A percentile compares a stretch with the other conserved stretches of the same genome.
Evolutionary conservation across 2,888 invertebrate species (phyloP).

Genomic region (Volucella inflata): DNA sequence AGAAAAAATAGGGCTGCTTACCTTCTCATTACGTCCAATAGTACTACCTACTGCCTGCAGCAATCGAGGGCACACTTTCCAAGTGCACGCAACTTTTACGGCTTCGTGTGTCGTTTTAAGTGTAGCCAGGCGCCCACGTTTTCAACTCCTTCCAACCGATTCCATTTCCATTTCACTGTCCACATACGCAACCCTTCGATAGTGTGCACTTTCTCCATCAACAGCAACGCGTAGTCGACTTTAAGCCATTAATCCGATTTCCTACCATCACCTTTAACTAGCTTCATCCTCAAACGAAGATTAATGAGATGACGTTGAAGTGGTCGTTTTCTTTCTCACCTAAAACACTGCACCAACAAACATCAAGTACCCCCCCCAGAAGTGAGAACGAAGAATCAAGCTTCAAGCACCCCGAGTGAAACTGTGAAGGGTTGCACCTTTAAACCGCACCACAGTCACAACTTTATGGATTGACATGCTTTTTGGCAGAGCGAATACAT

Average conservation of each 20-base stretch:
- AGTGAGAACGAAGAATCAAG: too few species aligned
- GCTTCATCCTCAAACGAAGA: conserved; percentile 68
- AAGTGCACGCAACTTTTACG: conserved; percentile 67
- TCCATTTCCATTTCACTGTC: too few species aligned
- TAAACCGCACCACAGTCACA: conserved; percentile 10
- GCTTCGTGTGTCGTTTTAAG: conserved; percentile 67
- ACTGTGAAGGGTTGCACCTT: conserved; percentile 5
- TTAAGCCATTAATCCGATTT: conserved; percentile 75
- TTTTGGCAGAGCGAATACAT: neutral
- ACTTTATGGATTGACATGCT: conserved; percentile 15
- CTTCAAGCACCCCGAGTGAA: too few species aligned
- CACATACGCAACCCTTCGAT: conserved; percentile 2
- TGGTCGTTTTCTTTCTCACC: conserved; percentile 62
- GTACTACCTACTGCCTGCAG: neutral
- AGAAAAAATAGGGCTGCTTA: too few species aligned
- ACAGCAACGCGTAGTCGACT: conserved; percentile 35
- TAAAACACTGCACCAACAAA: conserved; percentile 28
- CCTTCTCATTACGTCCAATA: neutral
- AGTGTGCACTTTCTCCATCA: conserved; percentile 12
- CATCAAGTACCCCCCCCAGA: too few species aligned
- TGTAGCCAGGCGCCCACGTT: conserved; percentile 14
- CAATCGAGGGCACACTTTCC: conserved; percentile 58
- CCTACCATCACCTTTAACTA: conserved; percentile 66
- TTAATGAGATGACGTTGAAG: conserved; percentile 73
- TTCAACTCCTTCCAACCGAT: too few species aligned